A percentile compares a stretch with the other conserved stretches of the same genome.
Conservation (phyloP, 2,888 invertebrate genomes). For the Caenorhabditis auriculariae region DNA sequence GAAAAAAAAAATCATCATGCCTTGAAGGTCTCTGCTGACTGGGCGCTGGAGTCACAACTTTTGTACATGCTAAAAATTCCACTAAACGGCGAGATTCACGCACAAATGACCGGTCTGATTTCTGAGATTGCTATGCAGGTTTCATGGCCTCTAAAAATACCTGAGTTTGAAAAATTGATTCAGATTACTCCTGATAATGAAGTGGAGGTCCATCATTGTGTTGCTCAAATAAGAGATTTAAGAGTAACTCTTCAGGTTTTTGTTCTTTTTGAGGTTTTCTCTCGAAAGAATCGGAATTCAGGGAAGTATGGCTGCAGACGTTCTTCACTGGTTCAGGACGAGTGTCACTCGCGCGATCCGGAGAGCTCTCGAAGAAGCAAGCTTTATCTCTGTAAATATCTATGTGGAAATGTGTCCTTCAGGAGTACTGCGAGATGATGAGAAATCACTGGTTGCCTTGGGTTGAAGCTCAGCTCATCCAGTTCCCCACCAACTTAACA, state of each 20-base stretch:
- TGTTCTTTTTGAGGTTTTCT: neutral
- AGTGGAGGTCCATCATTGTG: conserved; percentile 53
- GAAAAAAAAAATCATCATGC: conserved; percentile 1
- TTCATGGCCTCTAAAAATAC: neutral
- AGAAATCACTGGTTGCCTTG: conserved; percentile 52
- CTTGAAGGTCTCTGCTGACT: conserved; percentile 47
- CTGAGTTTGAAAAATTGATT: neutral
- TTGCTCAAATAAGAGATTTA: conserved; percentile 48
- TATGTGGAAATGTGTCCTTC: conserved; percentile 8
- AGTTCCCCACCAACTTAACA: conserved; percentile 50
- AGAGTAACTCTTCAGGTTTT: conserved; percentile 26
- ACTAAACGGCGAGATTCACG: conserved; percentile 47
- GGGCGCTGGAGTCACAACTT: conserved; percentile 48
- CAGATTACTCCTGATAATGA: conserved; percentile 48
- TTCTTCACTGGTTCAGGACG: conserved; percentile 55
- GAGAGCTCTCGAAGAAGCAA: conserved; percentile 49
- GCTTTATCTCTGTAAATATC: neutral
- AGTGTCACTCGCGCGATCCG: conserved; percentile 49
- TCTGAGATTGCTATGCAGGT: conserved; percentile 57
- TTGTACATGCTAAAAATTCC: conserved; percentile 49
- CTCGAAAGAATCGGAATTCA: neutral
- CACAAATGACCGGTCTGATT: conserved; percentile 53
- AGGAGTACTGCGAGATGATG: conserved; percentile 57
- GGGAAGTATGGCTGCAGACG: conserved; percentile 40
- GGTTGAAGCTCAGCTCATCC: conserved; percentile 52